These are phyloP conservation scores for Rallus crepitans DNA, from an alignment of 2,797 vertebrate species.

Conservation along the genomic window DNA sequence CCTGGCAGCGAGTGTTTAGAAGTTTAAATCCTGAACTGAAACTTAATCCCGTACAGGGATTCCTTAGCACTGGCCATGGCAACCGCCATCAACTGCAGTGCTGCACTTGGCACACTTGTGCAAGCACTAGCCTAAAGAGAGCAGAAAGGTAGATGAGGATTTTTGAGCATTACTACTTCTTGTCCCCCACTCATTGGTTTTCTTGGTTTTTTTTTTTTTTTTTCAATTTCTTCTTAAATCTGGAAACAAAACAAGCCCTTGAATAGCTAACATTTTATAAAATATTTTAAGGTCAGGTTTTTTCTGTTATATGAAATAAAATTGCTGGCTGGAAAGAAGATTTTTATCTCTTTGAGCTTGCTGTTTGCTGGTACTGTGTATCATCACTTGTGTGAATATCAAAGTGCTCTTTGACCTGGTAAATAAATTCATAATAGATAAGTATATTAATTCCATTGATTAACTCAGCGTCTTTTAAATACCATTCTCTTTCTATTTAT, in stretches of 20 bases:
- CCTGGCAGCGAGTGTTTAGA: not conserved
- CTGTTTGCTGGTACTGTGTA: not conserved
- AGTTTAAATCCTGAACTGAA: not conserved
- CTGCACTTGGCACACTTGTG: not conserved
- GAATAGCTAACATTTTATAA: not conserved
- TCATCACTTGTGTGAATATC: constrained; percentile 32
- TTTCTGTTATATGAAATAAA: constrained; percentile 27
- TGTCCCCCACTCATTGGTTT: not conserved
- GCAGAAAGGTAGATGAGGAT: not conserved
- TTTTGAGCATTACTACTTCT: not conserved
- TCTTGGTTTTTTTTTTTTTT: not conserved
- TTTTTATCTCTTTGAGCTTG: not conserved
- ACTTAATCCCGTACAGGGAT: not conserved
- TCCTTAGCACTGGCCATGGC: not conserved
- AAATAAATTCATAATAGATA: not conserved
- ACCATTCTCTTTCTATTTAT: not conserved
- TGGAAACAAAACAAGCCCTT: not conserved
- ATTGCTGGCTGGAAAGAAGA: not conserved
- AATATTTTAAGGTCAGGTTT: not conserved
- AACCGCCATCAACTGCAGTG: not conserved
- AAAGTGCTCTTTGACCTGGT: constrained; percentile 8
- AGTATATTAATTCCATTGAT: not conserved
- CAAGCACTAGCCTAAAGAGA: not conserved
- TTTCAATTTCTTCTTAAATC: not conserved
- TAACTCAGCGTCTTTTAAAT: not conserved